Evolutionary conservation across 2,888 invertebrate genomes (phyloP).

Genomic region (Acanthacorydalis orientalis): DNA sequence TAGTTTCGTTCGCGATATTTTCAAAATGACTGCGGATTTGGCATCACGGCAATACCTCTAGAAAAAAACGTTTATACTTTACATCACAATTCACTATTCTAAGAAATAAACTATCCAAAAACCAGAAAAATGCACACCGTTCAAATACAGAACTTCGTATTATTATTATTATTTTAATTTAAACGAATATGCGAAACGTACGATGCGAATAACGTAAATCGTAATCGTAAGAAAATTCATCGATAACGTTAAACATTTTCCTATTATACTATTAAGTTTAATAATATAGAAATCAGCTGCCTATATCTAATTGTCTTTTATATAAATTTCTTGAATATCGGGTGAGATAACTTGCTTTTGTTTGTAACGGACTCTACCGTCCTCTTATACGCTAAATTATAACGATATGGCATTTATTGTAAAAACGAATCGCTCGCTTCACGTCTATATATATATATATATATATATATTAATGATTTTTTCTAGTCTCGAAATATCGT

Average conservation of each 20-base stretch:
- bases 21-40: conserved; percentile 2
- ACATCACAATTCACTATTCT: neutral
- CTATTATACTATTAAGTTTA: neutral
- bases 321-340: neutral
- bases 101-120: too few relatives aligned
- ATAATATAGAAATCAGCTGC: neutral
- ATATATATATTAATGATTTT: too few relatives aligned
- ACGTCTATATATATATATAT: too few relatives aligned
- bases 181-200: neutral
- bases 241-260: neutral
- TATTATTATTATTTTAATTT: neutral
- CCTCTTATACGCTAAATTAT: too few relatives aligned
- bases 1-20: neutral
- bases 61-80: neutral
- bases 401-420: too few relatives aligned
- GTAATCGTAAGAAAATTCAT: neutral
- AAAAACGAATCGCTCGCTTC: too few relatives aligned
- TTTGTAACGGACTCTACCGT: too few relatives aligned
- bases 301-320: neutral
- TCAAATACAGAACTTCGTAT: neutral
- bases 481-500: too few relatives aligned
- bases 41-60: neutral
- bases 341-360: too few relatives aligned
- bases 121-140: neutral
- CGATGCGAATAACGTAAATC: too few relatives aligned